These are phyloP conservation scores for Riparia riparia DNA, from an alignment of 2,113 vertebrate genomes.

Conservation along the genomic window DNA sequence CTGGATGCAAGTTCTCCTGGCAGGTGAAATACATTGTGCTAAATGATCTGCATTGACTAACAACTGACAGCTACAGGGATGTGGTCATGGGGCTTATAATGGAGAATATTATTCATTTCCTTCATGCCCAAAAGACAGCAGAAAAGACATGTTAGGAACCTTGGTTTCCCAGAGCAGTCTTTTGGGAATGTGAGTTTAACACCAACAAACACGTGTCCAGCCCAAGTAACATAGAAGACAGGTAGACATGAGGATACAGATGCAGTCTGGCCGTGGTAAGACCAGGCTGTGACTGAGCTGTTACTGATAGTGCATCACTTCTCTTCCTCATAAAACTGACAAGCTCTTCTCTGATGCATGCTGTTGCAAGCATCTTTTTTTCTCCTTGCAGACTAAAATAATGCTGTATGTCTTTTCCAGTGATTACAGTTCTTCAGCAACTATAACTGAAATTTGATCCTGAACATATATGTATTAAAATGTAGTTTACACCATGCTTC, in stretches of 20 bases:
- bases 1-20: not conserved
- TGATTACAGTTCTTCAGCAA: not conserved
- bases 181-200: not conserved
- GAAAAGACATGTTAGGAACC: not conserved
- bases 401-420: not conserved
- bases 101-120: not conserved
- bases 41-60: not conserved
- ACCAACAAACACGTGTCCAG: not conserved
- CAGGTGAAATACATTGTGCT: not conserved
- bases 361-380: not conserved
- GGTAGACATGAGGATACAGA: not conserved
- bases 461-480: not conserved
- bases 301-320: not conserved
- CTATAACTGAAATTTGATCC: not conserved
- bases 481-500: not conserved
- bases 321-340: not conserved
- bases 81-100: not conserved
- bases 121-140: not conserved
- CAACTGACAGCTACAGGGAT: not conserved
- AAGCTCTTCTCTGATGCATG: not conserved
- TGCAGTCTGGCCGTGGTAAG: not conserved
- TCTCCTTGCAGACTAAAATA: not conserved
- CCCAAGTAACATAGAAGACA: not conserved
- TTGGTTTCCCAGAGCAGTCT: not conserved
- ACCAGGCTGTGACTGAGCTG: not conserved